A percentile compares a stretch with the other conserved stretches of the same genome.
These are phyloP conservation scores for Colistium nudipinnis DNA, from an alignment of 2,113 vertebrate species.

Conservation along the genomic window DNA sequence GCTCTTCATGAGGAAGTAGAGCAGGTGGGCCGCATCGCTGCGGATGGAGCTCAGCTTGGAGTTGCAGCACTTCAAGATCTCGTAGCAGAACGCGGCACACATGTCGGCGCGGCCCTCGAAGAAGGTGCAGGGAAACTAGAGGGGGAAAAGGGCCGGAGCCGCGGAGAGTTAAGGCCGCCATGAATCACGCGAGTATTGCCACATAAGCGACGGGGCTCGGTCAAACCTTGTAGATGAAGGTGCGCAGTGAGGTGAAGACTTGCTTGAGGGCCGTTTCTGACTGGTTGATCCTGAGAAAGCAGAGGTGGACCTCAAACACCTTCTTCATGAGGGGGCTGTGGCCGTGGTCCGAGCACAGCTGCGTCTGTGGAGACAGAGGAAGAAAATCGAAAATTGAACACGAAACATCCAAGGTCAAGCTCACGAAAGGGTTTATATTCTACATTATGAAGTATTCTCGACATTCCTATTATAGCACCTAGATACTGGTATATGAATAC, in stretches of 20 bases:
- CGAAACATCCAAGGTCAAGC: too few relatives aligned
- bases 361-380: slow-evolving; percentile 83
- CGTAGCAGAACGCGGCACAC: slow-evolving; percentile 96
- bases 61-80: slow-evolving; percentile 97
- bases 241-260: slow-evolving; percentile 93
- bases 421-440: neutral
- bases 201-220: neutral
- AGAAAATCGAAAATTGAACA: too few relatives aligned
- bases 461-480: neutral
- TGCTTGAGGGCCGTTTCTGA: slow-evolving; percentile 95
- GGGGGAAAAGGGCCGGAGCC: neutral
- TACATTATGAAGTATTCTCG: neutral
- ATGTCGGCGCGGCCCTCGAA: slow-evolving; percentile 97
- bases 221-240: slow-evolving; percentile 95
- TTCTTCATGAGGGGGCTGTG: slow-evolving; percentile 99
- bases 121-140: slow-evolving; percentile 94
- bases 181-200: accelerated
- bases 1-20: slow-evolving; percentile 99
- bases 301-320: slow-evolving; percentile 96
- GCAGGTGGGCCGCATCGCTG: slow-evolving; percentile 92
- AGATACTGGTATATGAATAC: neutral
- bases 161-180: neutral
- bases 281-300: slow-evolving; percentile 96
- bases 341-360: slow-evolving; percentile 91
- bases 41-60: slow-evolving; percentile 97